Base-by-base conservation (phyloP, 92 coral and sea anemone genomes). In the Zoanthus sociatus region DNA sequence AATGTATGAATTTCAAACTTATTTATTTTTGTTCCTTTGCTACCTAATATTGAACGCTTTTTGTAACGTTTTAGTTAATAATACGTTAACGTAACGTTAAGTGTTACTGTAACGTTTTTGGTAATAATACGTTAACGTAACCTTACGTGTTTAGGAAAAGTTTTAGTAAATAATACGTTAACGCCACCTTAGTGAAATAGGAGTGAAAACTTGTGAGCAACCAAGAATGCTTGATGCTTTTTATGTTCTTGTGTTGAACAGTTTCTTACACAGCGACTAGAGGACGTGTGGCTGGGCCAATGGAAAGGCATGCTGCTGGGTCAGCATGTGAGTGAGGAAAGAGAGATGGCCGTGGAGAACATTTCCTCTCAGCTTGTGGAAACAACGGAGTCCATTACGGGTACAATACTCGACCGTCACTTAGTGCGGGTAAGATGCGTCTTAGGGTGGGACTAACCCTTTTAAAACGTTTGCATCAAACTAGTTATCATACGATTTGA, bases 251-350 rank as follows among this genome's bases (percentile, higher is more conserved):
- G 12, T 15, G 12, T 75, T 51, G 69, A 51, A 54, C 76, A 96
- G 98, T 78, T 71, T 71, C 85, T 96, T 55, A 83, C 93, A 17
- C 88, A 77, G 56, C 91, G 91, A 82, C 86, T 94, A 75, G 98
- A 96, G 81, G 92, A 91, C n/a, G 89, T 94, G 64, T 96, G 98
- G 98, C 94, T 96, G 86, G 98, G 98, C 9, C 88, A 84, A 45
- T 96, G 98, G 98, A 93, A 92, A 45, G 98, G 98, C 21, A 79
- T 92, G 58, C 78, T 96, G n/a, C 93, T 90, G 20, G 98, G 98
- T 12, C 92, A 88, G 83, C 89, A 84, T 45, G 66, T 89, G 83
- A 84, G 56, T 46, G 67, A 84, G 44, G 88, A 90, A 15, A 32
- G 60, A 44, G 79, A 89, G 76, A 83, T 84, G 37, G 48, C 93